Conservation (phyloP, 2,113 vertebrate genomes). For the Etheostoma cragini region DNA sequence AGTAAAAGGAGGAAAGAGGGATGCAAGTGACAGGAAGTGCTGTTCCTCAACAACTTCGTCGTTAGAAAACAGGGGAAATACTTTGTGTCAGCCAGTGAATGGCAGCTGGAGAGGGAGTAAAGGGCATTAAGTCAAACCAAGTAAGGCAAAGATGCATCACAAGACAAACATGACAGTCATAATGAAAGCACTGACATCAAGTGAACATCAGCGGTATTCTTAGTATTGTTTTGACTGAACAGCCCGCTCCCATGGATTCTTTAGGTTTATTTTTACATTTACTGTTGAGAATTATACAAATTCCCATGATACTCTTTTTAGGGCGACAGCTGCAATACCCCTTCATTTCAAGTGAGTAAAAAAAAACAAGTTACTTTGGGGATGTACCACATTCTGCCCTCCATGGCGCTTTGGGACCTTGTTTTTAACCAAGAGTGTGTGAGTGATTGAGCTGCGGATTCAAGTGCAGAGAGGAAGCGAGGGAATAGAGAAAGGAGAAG, state of each 20-base stretch:
- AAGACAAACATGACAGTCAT: conserved; percentile 18
- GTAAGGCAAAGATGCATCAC: neutral
- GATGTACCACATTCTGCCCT: conserved; percentile 63
- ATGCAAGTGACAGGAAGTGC: conserved; percentile 26
- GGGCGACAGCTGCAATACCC: conserved; percentile 51
- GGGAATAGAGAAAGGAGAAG: neutral
- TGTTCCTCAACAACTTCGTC: neutral
- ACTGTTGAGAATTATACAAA: conserved; percentile 38
- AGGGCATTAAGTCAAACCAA: conserved; percentile 17
- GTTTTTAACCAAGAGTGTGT: conserved; percentile 53
- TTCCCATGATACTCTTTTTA: conserved; percentile 29
- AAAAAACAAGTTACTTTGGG: conserved; percentile 63
- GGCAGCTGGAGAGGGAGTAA: conserved; percentile 30
- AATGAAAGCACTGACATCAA: conserved; percentile 18
- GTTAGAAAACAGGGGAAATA: conserved; percentile 16
- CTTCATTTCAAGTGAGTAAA: conserved; percentile 51
- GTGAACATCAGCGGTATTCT: conserved; percentile 21
- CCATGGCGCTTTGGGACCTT: conserved; percentile 38
- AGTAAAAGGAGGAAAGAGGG: conserved; percentile 7
- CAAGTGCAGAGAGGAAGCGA: neutral
- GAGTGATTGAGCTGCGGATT: conserved; percentile 25
- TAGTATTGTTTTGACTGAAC: conserved; percentile 30
- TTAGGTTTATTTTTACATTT: conserved; percentile 39
- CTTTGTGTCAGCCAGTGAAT: conserved; percentile 23
- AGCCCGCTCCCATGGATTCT: conserved; percentile 12